Evolutionary conservation across 2,113 vertebrate genomes (phyloP).

Genomic region (Carlito syrichta): DNA sequence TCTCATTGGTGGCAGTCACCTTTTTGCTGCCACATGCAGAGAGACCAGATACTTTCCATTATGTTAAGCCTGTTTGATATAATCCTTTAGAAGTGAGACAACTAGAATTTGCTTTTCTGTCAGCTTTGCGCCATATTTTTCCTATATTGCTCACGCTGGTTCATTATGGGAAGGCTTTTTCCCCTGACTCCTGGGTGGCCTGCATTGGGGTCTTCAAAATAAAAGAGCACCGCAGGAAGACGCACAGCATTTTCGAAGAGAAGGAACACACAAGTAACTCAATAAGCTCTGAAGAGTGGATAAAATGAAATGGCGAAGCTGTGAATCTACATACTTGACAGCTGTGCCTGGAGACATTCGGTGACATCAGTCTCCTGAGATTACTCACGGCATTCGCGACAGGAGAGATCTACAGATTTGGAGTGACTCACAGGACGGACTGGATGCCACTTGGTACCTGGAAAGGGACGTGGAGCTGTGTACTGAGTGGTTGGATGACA

Average conservation of each 20-base stretch:
- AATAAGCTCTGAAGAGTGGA: conserved; percentile 53
- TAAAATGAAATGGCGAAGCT: conserved; percentile 52
- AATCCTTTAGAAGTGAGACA: conserved; percentile 56
- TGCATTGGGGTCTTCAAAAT: conserved; percentile 34
- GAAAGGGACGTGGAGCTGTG: neutral
- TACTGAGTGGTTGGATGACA: neutral
- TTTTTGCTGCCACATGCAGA: conserved; percentile 28
- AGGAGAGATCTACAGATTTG: neutral
- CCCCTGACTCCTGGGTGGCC: conserved; percentile 40
- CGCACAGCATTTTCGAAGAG: neutral
- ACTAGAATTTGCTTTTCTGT: conserved; percentile 46
- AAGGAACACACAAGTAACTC: conserved; percentile 51
- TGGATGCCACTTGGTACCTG: neutral
- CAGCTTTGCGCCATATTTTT: neutral
- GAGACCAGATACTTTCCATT: conserved; percentile 62
- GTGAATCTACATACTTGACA: neutral
- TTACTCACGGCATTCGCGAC: conserved; percentile 8
- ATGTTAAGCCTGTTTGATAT: conserved; percentile 65
- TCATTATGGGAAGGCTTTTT: conserved; percentile 8
- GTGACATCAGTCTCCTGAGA: conserved; percentile 29
- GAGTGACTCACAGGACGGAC: neutral
- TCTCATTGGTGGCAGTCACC: conserved; percentile 38
- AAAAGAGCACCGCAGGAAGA: conserved; percentile 43
- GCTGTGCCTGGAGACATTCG: conserved; percentile 5
- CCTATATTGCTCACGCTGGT: conserved; percentile 53